These are phyloP conservation scores for Epizoanthus rinbou DNA, from an alignment of 92 coral and sea anemone species.

Conservation along the genomic window DNA sequence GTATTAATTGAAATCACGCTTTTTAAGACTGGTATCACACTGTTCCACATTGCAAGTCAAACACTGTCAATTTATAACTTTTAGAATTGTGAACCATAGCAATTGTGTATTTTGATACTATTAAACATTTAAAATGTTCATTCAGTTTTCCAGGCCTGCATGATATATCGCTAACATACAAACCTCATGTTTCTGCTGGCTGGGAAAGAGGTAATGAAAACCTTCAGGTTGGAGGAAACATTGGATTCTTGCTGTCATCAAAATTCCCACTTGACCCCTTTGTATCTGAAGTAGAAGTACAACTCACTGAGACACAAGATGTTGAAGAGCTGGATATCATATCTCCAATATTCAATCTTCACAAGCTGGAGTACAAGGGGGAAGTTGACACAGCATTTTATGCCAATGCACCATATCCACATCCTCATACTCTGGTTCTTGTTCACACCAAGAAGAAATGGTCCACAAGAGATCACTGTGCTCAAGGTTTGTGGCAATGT, in stretches of 20 bases:
- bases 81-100: too few relatives aligned
- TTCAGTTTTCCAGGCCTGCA: slow-evolving; percentile 77
- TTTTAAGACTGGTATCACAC: too few relatives aligned
- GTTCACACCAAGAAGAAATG: slow-evolving; percentile 78
- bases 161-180: slow-evolving; percentile 77
- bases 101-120: too few relatives aligned
- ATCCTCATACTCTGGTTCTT: slow-evolving; percentile 81
- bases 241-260: slow-evolving; percentile 85
- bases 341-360: slow-evolving; percentile 88
- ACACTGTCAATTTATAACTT: too few relatives aligned
- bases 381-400: slow-evolving; percentile 84
- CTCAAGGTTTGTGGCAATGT: slow-evolving; percentile 77
- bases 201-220: slow-evolving; percentile 69
- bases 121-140: background rate
- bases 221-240: slow-evolving; percentile 78
- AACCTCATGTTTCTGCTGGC: slow-evolving; percentile 73
- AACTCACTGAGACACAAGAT: slow-evolving; percentile 53
- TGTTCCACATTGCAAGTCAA: too few relatives aligned
- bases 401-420: slow-evolving; percentile 70
- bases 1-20: too few relatives aligned
- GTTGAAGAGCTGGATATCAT: slow-evolving; percentile 77
- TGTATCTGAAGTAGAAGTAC: slow-evolving; percentile 50
- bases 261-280: slow-evolving; percentile 65
- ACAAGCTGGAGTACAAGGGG: slow-evolving; percentile 59
- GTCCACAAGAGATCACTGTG: slow-evolving; percentile 77